Evolutionary conservation across 2,888 invertebrate species (phyloP).

Genomic region (Tachina fera): DNA sequence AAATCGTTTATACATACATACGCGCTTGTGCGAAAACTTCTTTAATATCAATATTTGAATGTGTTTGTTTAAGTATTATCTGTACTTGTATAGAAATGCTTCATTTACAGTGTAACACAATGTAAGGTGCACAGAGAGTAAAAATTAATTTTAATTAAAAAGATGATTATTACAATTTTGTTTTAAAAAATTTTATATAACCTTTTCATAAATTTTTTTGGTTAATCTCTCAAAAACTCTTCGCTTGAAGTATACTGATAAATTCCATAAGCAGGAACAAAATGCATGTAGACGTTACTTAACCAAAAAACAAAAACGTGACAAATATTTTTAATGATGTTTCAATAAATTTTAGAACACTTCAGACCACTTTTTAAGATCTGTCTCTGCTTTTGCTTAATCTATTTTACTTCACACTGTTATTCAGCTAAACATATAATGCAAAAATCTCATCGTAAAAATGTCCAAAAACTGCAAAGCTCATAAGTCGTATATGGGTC

Average conservation of each 20-base stretch:
- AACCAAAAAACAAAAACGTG: too few species aligned
- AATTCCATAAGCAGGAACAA: too few species aligned
- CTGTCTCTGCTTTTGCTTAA: neutral
- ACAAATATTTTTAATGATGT: too few species aligned
- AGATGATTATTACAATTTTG: too few species aligned
- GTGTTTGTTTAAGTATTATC: constrained; percentile 5
- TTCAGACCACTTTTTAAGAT: too few species aligned
- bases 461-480: constrained; percentile 80
- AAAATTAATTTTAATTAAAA: neutral
- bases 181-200: too few species aligned
- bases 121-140: neutral
- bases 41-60: constrained; percentile 45
- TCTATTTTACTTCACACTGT: constrained; percentile 12
- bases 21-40: constrained; percentile 7
- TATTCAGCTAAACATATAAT: neutral
- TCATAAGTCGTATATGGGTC: constrained; percentile 77
- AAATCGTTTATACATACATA: constrained; percentile 8
- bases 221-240: too few species aligned
- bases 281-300: too few species aligned
- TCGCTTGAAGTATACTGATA: too few species aligned
- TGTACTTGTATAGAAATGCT: neutral
- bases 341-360: too few species aligned
- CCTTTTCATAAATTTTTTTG: too few species aligned
- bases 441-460: constrained; percentile 81
- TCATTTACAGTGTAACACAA: neutral